These are phyloP conservation scores for Proterorhinus semilunaris DNA, from an alignment of 2,113 vertebrate species.

Conservation along the genomic window DNA sequence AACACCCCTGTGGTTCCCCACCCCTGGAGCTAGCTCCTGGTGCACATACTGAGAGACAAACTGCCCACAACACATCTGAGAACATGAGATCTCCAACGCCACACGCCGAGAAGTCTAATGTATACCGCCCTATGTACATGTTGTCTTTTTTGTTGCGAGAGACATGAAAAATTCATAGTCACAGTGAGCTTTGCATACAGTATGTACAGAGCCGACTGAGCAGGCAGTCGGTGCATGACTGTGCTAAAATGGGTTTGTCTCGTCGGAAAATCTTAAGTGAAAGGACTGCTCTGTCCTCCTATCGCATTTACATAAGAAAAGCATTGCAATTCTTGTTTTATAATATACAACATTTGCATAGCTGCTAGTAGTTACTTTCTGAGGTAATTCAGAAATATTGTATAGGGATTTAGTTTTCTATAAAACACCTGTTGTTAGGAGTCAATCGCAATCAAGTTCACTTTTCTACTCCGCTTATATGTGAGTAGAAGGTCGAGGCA, in stretches of 20 bases:
- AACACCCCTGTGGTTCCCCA: slow-evolving; percentile 50
- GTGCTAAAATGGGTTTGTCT: slow-evolving; percentile 42
- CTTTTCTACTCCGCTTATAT: too few relatives aligned
- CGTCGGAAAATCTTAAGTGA: slow-evolving; percentile 1
- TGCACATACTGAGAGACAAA: slow-evolving; percentile 60
- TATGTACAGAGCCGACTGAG: slow-evolving; percentile 14
- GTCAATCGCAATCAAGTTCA: too few relatives aligned
- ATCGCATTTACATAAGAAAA: background rate
- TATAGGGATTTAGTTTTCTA: too few relatives aligned
- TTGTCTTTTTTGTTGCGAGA: slow-evolving; percentile 20
- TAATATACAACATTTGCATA: too few relatives aligned
- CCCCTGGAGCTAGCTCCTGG: slow-evolving; percentile 52
- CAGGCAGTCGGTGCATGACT: slow-evolving; percentile 34
- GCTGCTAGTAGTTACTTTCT: too few relatives aligned
- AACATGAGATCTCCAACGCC: slow-evolving; percentile 36
- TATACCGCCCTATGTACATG: slow-evolving; percentile 36
- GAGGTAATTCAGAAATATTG: too few relatives aligned
- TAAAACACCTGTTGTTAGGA: too few relatives aligned
- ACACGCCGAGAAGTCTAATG: slow-evolving; percentile 41
- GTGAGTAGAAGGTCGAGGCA: too few relatives aligned
- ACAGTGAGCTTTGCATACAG: slow-evolving; percentile 13
- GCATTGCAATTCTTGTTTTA: background rate
- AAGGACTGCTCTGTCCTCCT: background rate
- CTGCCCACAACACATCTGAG: slow-evolving; percentile 25
- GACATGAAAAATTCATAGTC: slow-evolving; percentile 55